phyloP scores from a whole-genome alignment of 1,140 invertebrate species.

The Trinorchestia longiramus region DNA sequence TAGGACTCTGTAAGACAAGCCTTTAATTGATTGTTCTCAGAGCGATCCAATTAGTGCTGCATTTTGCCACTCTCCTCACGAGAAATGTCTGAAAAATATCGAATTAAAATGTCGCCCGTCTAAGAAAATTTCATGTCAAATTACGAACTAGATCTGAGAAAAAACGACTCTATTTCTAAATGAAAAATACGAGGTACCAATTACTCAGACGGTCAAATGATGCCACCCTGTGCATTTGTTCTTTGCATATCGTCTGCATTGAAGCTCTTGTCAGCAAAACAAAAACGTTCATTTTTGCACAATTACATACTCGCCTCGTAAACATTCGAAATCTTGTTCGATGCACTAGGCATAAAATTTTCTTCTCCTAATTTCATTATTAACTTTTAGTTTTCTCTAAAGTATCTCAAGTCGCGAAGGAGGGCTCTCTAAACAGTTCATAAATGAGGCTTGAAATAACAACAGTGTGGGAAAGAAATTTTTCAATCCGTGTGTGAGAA shows the following conservation, averaged over 20 bases:
- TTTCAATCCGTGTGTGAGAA: too few species aligned
- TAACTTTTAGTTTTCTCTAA: background rate
- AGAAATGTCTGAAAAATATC: background rate
- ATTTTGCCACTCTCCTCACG: background rate
- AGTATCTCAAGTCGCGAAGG: too few species aligned
- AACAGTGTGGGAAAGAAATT: too few species aligned
- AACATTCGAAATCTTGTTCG: background rate
- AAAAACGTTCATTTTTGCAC: background rate
- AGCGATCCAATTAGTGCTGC: background rate
- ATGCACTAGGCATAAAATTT: background rate
- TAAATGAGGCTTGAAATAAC: too few species aligned
- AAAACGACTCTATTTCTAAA: background rate
- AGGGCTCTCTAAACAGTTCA: too few species aligned
- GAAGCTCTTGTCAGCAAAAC: background rate
- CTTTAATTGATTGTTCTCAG: background rate
- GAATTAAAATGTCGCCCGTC: background rate
- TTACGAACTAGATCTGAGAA: background rate
- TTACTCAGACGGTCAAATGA: background rate
- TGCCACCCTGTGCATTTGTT: background rate
- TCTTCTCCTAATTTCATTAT: background rate
- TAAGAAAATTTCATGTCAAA: background rate
- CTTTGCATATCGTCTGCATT: background rate
- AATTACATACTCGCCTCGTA: background rate
- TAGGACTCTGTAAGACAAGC: background rate
- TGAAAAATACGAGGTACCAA: background rate